Evolutionary conservation across 2,797 vertebrate genomes (phyloP).

Genomic region (Neomorphus geoffroyi): DNA sequence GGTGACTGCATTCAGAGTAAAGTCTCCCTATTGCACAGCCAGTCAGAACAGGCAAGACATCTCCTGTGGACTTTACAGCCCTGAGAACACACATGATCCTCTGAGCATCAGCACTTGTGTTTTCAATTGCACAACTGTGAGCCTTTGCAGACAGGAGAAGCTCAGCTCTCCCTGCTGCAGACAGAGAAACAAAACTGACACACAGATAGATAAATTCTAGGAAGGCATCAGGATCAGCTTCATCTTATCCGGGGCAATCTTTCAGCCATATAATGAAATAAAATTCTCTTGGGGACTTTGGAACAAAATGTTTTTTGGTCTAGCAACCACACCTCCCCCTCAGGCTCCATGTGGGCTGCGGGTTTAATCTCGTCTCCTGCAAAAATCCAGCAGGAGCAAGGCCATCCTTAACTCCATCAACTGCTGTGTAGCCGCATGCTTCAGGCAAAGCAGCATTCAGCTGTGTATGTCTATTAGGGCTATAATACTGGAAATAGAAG

Average conservation of each 20-base stretch:
- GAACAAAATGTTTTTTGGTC: not conserved
- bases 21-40: not conserved
- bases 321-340: not conserved
- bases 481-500: not conserved
- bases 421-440: not conserved
- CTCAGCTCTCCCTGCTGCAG: not conserved
- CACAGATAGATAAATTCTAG: not conserved
- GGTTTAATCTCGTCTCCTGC: not conserved
- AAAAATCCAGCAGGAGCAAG: accelerated
- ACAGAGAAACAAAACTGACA: not conserved
- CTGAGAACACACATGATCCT: not conserved
- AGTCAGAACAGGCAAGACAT: not conserved
- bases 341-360: not conserved
- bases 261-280: conserved; percentile 17
- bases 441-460: not conserved
- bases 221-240: not conserved
- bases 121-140: accelerated
- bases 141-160: accelerated
- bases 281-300: not conserved
- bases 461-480: not conserved
- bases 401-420: not conserved
- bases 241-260: not conserved
- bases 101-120: not conserved
- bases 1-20: not conserved
- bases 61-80: not conserved